phyloP scores from a whole-genome alignment of 2,888 invertebrate species.

The Eledone cirrhosa region DNA sequence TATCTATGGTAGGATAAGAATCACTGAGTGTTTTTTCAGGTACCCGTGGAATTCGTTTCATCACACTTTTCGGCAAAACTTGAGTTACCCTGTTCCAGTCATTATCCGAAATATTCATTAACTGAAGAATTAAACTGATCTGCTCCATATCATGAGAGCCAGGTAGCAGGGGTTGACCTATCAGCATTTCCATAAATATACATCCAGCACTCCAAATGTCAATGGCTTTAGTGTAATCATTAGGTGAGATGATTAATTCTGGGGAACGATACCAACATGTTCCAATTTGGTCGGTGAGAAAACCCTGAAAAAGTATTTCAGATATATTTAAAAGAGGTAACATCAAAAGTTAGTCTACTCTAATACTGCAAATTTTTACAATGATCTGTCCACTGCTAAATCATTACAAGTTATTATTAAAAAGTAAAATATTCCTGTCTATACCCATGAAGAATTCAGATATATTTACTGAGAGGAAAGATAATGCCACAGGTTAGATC shows the following conservation, averaged over 20 bases:
- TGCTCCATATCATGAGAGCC: conserved; percentile 83
- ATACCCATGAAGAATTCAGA: no score
- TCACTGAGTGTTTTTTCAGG: conserved; percentile 40
- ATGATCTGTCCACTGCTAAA: no score
- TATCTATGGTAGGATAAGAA: conserved; percentile 40
- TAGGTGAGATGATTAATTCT: conserved; percentile 99
- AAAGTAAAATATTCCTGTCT: no score
- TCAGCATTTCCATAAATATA: conserved; percentile 98
- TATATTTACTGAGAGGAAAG: no score
- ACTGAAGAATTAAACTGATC: conserved; percentile 48
- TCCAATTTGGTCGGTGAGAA: conserved; percentile 98
- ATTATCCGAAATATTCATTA: conserved; percentile 49
- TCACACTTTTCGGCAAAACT: conserved; percentile 54
- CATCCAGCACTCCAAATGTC: conserved; percentile 99
- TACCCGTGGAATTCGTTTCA: conserved; percentile 46
- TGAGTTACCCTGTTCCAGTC: conserved; percentile 53
- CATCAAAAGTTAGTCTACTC: no score
- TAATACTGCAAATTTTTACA: no score
- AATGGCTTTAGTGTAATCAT: conserved; percentile 96
- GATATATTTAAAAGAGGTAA: no score
- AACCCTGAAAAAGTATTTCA: conserved; percentile 80
- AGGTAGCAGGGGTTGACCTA: conserved; percentile 96
- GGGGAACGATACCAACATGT: conserved; percentile 99
- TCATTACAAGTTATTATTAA: no score
- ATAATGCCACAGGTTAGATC: no score